Evolutionary conservation across 1,140 invertebrate genomes (phyloP).

Genomic region (Episyrphus balteatus): DNA sequence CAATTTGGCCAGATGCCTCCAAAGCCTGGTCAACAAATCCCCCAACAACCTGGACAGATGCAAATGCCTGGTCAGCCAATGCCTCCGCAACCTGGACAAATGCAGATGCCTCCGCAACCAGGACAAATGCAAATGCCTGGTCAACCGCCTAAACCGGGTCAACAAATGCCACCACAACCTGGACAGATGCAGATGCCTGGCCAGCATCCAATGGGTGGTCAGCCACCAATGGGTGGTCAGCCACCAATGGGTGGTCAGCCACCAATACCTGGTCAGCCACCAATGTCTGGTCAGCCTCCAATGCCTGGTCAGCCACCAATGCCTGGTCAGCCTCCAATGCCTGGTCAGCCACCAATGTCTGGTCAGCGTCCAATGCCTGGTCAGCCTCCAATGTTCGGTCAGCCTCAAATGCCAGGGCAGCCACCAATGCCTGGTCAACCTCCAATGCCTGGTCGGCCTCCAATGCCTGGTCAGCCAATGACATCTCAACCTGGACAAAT

Average conservation of each 20-base stretch:
- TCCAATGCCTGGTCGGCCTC: conserved; percentile 13
- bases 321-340: conserved; percentile 15
- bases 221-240: conserved; percentile 20
- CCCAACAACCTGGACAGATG: conserved; percentile 13
- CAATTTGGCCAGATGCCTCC: conserved; percentile 17
- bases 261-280: conserved; percentile 10
- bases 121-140: conserved; percentile 5
- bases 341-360: conserved; percentile 10
- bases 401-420: conserved; percentile 14
- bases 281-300: conserved; percentile 7
- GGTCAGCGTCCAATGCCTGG: conserved; percentile 6
- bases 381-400: conserved; percentile 12
- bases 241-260: conserved; percentile 10
- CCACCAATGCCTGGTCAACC: conserved; percentile 7
- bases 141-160: conserved; percentile 4
- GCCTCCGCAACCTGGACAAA: conserved; percentile 20
- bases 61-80: conserved; percentile 3
- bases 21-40: conserved; percentile 16
- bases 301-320: conserved; percentile 8
- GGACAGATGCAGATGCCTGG: conserved; percentile 11
- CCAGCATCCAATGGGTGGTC: conserved; percentile 8
- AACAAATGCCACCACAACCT: conserved; percentile 21
- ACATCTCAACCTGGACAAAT: conserved; percentile 19
- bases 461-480: conserved; percentile 35
- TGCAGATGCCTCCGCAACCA: conserved; percentile 8